Percentiles rank a stretch among this genome's conserved stretches.
Conservation (phyloP, 2,888 invertebrate genomes). For the Hypomecis atomaria region DNA sequence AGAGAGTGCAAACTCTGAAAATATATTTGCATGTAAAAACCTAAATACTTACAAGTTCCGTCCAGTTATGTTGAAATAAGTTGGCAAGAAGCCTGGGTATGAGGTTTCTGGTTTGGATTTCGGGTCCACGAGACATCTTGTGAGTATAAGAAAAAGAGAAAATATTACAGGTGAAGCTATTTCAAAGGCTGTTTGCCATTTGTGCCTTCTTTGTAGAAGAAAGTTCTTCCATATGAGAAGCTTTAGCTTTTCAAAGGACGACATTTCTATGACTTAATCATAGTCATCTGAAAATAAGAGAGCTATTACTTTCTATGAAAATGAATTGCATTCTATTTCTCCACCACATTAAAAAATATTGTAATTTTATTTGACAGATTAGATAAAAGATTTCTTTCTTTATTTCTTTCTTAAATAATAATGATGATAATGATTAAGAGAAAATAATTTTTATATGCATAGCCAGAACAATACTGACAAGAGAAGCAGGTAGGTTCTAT, state of each 20-base stretch:
- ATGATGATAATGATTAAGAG: too few relatives aligned
- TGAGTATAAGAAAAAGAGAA: conserved; percentile 88
- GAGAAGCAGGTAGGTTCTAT: too few relatives aligned
- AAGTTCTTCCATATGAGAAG: conserved; percentile 94
- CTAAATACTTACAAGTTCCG: conserved; percentile 67
- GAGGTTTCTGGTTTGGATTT: conserved; percentile 71
- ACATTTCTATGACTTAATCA: conserved; percentile 56
- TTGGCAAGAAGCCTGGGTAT: conserved; percentile 72
- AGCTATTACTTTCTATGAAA: neutral
- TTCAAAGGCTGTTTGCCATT: conserved; percentile 89
- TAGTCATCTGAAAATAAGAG: conserved; percentile 39
- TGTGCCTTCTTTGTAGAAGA: conserved; percentile 89
- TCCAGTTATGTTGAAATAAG: conserved; percentile 73
- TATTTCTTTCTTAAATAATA: too few relatives aligned
- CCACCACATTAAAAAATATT: too few relatives aligned
- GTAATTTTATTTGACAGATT: too few relatives aligned
- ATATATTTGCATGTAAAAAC: too few relatives aligned
- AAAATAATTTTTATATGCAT: too few relatives aligned
- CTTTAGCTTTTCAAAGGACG: conserved; percentile 84
- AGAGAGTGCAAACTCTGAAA: too few relatives aligned
- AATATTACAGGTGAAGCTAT: conserved; percentile 89
- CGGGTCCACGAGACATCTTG: conserved; percentile 88
- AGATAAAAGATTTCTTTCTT: too few relatives aligned
- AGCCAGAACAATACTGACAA: too few relatives aligned
- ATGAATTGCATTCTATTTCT: too few relatives aligned